phyloP scores from a whole-genome alignment of 2,888 invertebrate species.

The Drosophila robusta region DNA sequence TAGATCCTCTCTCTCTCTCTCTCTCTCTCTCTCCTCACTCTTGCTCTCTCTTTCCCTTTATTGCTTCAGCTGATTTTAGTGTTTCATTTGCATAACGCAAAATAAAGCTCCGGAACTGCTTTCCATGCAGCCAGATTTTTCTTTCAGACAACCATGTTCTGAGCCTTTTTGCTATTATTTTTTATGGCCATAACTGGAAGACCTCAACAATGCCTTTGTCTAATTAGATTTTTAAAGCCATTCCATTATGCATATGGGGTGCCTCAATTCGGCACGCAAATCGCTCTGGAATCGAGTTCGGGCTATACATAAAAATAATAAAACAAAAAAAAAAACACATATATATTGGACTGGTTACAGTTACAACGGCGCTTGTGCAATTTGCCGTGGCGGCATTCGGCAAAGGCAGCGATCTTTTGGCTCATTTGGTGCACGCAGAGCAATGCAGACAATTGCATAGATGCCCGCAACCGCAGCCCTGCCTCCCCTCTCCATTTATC shows the following conservation, averaged over 20 bases:
- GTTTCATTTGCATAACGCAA: constrained; percentile 57
- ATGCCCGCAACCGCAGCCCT: neutral
- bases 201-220: constrained; percentile 51
- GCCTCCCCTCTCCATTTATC: neutral
- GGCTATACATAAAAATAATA: neutral
- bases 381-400: constrained; percentile 52
- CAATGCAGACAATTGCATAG: constrained; percentile 43
- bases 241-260: constrained; percentile 47
- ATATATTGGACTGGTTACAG: constrained; percentile 23
- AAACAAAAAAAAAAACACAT: neutral
- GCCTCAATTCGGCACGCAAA: constrained; percentile 49
- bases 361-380: constrained; percentile 47
- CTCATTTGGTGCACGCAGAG: constrained; percentile 48
- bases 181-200: constrained; percentile 53
- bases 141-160: constrained; percentile 28
- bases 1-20: constrained; percentile 30
- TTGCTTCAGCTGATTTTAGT: constrained; percentile 34
- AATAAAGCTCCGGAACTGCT: constrained; percentile 36
- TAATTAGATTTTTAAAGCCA: constrained; percentile 73
- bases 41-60: neutral
- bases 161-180: constrained; percentile 6
- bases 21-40: no score
- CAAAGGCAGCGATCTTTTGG: constrained; percentile 38
- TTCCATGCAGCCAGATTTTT: constrained; percentile 28
- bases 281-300: constrained; percentile 32